Base-by-base conservation (phyloP, 1,140 invertebrate species). In the Drosophila pseudoananassae region DNA sequence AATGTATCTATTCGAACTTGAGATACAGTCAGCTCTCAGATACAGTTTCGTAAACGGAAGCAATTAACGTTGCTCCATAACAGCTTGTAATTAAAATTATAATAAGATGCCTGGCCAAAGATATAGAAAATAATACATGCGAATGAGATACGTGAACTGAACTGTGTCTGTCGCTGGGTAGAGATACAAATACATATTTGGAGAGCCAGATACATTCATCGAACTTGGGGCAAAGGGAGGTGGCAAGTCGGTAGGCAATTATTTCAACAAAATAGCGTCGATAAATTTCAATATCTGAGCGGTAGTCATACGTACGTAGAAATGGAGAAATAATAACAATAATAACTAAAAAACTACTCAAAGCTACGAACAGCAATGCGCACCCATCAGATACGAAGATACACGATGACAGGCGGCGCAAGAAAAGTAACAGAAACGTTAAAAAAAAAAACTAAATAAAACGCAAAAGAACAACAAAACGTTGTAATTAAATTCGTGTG, bases 81-180 rank as follows among this genome's bases (percentile, higher is more conserved):
- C 73, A 80, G 53, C 83, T 72, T 83, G 83, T 87, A 87, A 87
- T 87, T 87, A 88, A 87, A 87, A 87, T 88, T 87, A 88, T 88
- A 87, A 87, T 88, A 87, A 87, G 82, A 87, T 87, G 78, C 78
- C 70, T 82, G 74, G 78, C 49, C 61, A 76, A 71, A 76, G 75
- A 82, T 83, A 82, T 71, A 85, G 58, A 78, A 82, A 78, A 70
- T 75, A 78, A 85, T 75, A 83, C 83, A 85, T 59, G 68, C 63
- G 61, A 76, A 77, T 64, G 66, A 40, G 66, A 65, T 63, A 76
- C 76, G 69, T 82, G 78, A 53, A 27, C 25, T 27, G 6, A 27
- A 27, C 4, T 31, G 38, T 46, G 29, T 50, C 51, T 56, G 52
- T 73, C 25, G 43, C 40, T 74, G 20, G n/a, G 38, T 43, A 20